A percentile compares a stretch with the other conserved stretches of the same genome.
Conservation (phyloP, 2,888 invertebrate species). For the Spisula solida region DNA sequence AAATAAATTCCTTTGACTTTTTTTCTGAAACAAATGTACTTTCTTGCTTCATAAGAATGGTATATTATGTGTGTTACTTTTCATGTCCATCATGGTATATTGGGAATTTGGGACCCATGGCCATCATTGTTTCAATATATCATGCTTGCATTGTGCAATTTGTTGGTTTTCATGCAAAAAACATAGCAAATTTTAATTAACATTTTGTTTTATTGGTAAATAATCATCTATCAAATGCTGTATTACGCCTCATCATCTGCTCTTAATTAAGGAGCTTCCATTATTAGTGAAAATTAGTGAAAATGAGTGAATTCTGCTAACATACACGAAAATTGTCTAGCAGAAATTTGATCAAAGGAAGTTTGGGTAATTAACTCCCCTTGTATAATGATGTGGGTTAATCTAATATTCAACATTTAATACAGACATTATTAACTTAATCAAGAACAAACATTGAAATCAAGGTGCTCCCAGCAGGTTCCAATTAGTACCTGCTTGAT, state of each 20-base stretch:
- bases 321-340: background rate
- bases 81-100: too few species aligned
- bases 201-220: too few species aligned
- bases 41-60: too few species aligned
- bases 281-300: background rate
- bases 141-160: too few species aligned
- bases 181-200: too few species aligned
- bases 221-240: too few species aligned
- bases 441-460: constrained; percentile 20
- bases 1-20: too few species aligned
- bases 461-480: background rate
- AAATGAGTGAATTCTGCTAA: background rate
- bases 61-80: too few species aligned
- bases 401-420: constrained; percentile 11
- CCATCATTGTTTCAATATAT: too few species aligned
- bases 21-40: too few species aligned
- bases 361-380: background rate
- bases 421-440: background rate
- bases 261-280: background rate
- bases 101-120: too few species aligned
- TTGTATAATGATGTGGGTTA: background rate
- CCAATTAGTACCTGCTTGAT: background rate
- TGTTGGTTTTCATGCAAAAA: too few species aligned
- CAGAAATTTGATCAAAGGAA: background rate
- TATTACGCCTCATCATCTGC: background rate